Evolutionary conservation across 2,113 vertebrate genomes (phyloP).

Genomic region (Myrmophylax atrothorax): DNA sequence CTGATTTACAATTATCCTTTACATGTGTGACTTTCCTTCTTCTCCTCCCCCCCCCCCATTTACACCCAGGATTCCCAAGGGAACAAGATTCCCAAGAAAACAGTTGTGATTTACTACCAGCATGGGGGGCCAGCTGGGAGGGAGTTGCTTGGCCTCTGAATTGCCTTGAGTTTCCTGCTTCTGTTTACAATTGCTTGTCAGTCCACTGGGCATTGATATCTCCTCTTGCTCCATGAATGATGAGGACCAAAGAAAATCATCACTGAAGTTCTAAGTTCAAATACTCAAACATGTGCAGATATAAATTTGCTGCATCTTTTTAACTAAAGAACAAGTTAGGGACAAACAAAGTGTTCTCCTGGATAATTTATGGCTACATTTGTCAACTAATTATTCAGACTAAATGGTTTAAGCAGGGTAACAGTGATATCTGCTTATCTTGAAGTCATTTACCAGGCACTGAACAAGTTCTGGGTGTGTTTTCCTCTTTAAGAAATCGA

Average conservation of each 20-base stretch:
- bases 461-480: neutral
- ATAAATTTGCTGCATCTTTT: neutral
- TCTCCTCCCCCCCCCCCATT: neutral
- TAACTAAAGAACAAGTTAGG: neutral
- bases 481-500: neutral
- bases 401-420: neutral
- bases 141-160: neutral
- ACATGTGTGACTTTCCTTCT: neutral
- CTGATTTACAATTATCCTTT: neutral
- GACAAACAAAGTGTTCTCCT: neutral
- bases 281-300: neutral
- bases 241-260: neutral
- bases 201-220: neutral
- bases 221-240: neutral
- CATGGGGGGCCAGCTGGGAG: neutral
- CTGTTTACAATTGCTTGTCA: neutral
- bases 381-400: neutral
- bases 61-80: neutral
- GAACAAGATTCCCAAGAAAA: neutral
- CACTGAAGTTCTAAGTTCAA: neutral
- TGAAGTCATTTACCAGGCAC: neutral
- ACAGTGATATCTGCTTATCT: neutral
- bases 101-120: neutral
- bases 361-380: neutral
- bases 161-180: neutral